A percentile compares a stretch with the other conserved stretches of the same genome.
Evolutionary conservation across 2,888 invertebrate genomes (phyloP).

Genomic region (Spialia ferax): DNA sequence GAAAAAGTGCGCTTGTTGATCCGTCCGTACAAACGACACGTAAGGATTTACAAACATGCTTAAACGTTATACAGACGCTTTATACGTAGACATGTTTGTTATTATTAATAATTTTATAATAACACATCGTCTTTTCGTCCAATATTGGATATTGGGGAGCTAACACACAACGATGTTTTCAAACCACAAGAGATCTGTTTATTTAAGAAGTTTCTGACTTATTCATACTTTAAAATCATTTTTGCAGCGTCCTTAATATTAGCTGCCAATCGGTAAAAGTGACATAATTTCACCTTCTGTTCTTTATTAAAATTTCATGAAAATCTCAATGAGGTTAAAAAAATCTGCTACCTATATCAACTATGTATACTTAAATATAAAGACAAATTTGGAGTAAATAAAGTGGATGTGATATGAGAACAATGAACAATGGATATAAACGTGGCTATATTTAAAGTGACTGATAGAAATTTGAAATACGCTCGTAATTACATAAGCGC

Average conservation of each 20-base stretch:
- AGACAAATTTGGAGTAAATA: constrained; percentile 15
- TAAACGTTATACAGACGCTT: background rate
- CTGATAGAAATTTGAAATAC: constrained; percentile 16
- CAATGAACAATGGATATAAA: constrained; percentile 39
- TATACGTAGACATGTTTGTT: background rate
- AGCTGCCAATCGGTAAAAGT: background rate
- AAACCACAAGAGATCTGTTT: background rate
- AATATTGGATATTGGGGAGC: too few relatives aligned
- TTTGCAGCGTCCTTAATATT: background rate
- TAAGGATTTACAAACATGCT: background rate
- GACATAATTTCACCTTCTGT: background rate
- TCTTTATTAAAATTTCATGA: background rate
- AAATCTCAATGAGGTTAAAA: background rate
- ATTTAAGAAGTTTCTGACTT: background rate
- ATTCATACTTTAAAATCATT: background rate
- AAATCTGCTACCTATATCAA: background rate
- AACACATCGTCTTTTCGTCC: background rate
- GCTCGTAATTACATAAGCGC: constrained; percentile 58
- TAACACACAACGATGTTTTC: background rate
- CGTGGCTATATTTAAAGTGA: constrained; percentile 57
- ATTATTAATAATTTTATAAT: background rate
- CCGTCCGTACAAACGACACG: background rate
- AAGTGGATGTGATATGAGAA: constrained; percentile 45
- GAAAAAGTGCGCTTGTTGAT: too few relatives aligned
- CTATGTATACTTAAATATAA: background rate